Base-by-base conservation (phyloP, 2,797 vertebrate genomes). In the Cyclopterus lumpus region DNA sequence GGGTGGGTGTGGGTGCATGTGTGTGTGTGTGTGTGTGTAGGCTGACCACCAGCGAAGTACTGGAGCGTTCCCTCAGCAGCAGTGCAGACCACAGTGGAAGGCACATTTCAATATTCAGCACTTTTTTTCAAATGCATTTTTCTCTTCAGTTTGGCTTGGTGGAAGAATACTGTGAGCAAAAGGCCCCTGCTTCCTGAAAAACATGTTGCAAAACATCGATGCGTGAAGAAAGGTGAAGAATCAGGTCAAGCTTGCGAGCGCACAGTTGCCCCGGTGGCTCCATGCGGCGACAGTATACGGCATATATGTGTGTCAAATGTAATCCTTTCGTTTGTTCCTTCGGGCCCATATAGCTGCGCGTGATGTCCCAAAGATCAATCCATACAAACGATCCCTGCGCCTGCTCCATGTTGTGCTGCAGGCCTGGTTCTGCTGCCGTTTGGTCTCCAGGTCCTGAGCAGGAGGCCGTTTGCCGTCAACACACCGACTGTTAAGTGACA, bases 31-130 rank as follows among this genome's bases (percentile, higher is more conserved):
- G 49, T 32, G 48, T 24, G 51, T n/a, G 49, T 7, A 20, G 22
- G 26, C 14, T 51, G 60, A 72, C 71, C 79, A 59, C 65, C 48
- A 48, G 62, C n/a, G 28, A 62, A 59, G 63, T 48, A 4, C 6
- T 14, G 2, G 24, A 38, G 53, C 5, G 62, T 30, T 46, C 49
- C 57, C 68, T 72, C 57, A 20, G 49, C 63, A 49, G 49, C 57
- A 16, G 1, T 22, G 3, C 1, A 64, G 12, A 63, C 57, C 40
- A 60, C 59, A 79, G 36, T 16, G n/a, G 18, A 76, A 20, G 24
- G 9, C 24, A 38, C 5, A 38, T 53, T 24, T 79, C 5, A 58
- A 70, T 60, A 70, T 42, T 75, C 61, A 74, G 67, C 67, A 20
- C 16, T 4, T 53, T 44, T 20, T 20, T 2, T 57, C 9, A 3